A percentile compares a stretch with the other conserved stretches of the same genome.
Conservation (phyloP, 2,797 vertebrate species). For the Sebastes jordani region DNA sequence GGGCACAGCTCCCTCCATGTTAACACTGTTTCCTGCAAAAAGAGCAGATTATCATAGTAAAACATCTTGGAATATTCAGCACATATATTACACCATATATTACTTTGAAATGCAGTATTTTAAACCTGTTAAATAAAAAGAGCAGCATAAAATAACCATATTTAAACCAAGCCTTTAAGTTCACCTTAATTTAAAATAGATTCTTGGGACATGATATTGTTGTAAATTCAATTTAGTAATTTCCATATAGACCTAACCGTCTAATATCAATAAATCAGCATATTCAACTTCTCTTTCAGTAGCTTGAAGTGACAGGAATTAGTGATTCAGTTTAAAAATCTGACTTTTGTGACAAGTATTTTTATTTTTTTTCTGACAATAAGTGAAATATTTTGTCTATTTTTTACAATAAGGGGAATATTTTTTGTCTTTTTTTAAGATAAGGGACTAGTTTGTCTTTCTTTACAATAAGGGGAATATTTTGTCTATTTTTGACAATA, state of each 20-base stretch:
- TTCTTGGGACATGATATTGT: background rate
- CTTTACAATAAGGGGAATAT: too few relatives aligned
- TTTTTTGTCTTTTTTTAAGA: too few relatives aligned
- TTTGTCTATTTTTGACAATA: too few relatives aligned
- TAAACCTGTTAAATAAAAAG: background rate
- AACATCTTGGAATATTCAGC: background rate
- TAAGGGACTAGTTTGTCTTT: too few relatives aligned
- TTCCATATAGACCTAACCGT: background rate
- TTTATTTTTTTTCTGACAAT: too few relatives aligned
- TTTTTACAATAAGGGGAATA: too few relatives aligned
- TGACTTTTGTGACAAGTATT: background rate
- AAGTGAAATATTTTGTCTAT: too few relatives aligned
- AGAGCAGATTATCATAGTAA: background rate
- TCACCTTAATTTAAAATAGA: background rate
- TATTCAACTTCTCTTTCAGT: background rate
- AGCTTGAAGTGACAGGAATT: background rate
- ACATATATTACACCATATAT: background rate
- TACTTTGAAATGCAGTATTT: background rate
- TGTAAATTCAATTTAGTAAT: background rate
- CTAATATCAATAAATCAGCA: background rate
- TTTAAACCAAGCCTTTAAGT: background rate
- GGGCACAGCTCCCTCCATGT: conserved; percentile 90
- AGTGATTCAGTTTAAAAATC: background rate
- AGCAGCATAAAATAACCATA: background rate
- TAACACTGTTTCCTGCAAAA: conserved; percentile 87